A percentile compares a stretch with the other conserved stretches of the same genome.
These are phyloP conservation scores for Anableps anableps DNA, from an alignment of 2,797 vertebrate species.

Conservation along the genomic window DNA sequence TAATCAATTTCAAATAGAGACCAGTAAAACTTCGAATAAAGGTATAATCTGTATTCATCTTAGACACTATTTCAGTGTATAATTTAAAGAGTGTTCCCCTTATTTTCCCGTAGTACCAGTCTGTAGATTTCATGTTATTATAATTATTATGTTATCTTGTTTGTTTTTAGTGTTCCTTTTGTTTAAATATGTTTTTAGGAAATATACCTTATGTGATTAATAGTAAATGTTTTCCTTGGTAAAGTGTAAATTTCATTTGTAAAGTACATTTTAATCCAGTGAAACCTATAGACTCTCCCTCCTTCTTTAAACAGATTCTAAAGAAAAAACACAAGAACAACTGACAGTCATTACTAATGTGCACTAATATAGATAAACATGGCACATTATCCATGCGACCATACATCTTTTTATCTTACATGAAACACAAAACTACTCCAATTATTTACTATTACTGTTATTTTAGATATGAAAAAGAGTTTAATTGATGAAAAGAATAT, in stretches of 20 bases:
- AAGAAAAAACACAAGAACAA: neutral
- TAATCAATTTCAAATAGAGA: neutral
- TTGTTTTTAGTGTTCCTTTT: neutral
- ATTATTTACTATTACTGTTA: neutral
- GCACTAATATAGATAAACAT: neutral
- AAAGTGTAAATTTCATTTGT: neutral
- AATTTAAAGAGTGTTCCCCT: neutral
- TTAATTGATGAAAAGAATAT: neutral
- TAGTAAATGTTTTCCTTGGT: neutral
- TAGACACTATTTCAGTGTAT: neutral
- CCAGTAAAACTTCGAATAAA: neutral
- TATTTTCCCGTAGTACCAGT: neutral
- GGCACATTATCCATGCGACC: too few species aligned
- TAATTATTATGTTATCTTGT: neutral
- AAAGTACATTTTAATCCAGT: too few species aligned
- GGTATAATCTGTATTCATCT: neutral
- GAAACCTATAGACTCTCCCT: neutral
- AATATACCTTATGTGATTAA: neutral
- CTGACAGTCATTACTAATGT: neutral
- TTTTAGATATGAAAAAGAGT: too few species aligned
- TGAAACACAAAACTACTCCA: neutral
- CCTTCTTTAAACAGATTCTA: too few species aligned
- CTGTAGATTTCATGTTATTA: neutral
- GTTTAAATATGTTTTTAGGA: neutral
- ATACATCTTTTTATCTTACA: too few species aligned